phyloP scores from a whole-genome alignment of 1,140 invertebrate species.

The Cyrtorhinus lividipennis region DNA sequence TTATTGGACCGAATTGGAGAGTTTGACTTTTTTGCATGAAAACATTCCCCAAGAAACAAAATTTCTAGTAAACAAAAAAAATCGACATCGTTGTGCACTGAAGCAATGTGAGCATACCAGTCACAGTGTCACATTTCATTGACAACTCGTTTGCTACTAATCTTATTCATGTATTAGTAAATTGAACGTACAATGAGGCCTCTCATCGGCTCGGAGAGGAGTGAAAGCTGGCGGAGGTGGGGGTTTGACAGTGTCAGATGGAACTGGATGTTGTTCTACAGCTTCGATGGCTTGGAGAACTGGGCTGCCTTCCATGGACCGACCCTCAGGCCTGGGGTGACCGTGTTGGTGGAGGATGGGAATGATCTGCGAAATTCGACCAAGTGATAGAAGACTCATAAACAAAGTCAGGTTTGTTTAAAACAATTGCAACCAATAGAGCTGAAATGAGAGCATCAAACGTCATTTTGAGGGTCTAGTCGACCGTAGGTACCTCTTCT shows the following conservation, averaged over 20 bases:
- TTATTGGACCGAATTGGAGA: no score
- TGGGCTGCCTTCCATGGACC: constrained; percentile 18
- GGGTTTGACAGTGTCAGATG: constrained; percentile 23
- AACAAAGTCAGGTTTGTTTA: constrained; percentile 9
- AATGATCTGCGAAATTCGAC: no score
- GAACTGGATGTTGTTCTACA: constrained; percentile 20
- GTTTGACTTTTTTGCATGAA: no score
- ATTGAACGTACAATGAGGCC: constrained; percentile 28
- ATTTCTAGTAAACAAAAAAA: background rate
- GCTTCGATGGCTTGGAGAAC: constrained; percentile 16
- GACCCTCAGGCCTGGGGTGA: constrained; percentile 17
- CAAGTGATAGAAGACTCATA: constrained; percentile 17
- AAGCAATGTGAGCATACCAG: no score
- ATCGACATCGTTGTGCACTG: no score
- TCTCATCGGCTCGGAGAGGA: constrained; percentile 7
- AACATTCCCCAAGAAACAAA: background rate
- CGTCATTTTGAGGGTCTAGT: no score
- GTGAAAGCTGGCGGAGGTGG: constrained; percentile 23
- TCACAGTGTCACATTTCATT: no score
- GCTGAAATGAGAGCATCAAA: no score
- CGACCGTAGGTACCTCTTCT: constrained; percentile 14
- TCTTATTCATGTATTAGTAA: no score
- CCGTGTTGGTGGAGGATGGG: constrained; percentile 21
- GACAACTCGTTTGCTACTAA: no score
- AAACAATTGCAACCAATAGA: no score